These are phyloP conservation scores for Lasioglossum vierecki DNA, from an alignment of 2,888 invertebrate genomes.

Conservation along the genomic window DNA sequence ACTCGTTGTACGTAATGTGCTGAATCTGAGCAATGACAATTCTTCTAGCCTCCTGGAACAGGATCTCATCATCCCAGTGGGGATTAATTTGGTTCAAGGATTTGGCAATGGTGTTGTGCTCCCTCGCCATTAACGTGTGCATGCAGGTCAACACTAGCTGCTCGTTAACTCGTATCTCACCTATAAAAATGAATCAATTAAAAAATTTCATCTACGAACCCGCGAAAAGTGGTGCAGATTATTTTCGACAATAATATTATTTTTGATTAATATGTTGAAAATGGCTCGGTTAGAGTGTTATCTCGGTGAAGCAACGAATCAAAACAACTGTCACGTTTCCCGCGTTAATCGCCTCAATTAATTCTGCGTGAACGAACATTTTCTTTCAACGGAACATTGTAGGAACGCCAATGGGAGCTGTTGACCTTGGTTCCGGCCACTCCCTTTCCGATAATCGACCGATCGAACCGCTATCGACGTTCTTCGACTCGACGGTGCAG, in stretches of 20 bases:
- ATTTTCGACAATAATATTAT: background rate
- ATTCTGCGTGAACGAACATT: background rate
- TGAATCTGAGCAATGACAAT: slow-evolving; percentile 95
- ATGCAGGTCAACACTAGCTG: slow-evolving; percentile 95
- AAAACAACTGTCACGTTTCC: background rate
- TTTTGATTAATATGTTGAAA: too few relatives aligned
- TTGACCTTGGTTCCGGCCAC: slow-evolving; percentile 52
- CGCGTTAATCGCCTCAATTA: background rate
- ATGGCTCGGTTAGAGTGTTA: background rate
- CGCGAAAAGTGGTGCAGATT: background rate
- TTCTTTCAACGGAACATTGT: slow-evolving; percentile 6
- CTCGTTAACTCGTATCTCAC: slow-evolving; percentile 96
- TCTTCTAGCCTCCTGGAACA: slow-evolving; percentile 94
- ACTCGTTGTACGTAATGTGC: slow-evolving; percentile 96
- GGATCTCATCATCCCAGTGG: slow-evolving; percentile 96
- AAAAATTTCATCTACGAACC: background rate
- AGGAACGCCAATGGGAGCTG: slow-evolving; percentile 36
- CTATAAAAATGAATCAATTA: slow-evolving; percentile 77
- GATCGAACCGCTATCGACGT: slow-evolving; percentile 36
- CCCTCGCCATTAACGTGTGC: slow-evolving; percentile 95
- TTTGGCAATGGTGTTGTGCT: slow-evolving; percentile 94
- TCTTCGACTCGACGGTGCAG: slow-evolving; percentile 34
- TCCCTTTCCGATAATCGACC: slow-evolving; percentile 53
- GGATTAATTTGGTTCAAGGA: slow-evolving; percentile 92
- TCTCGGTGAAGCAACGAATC: background rate